Conservation (phyloP, 2,113 vertebrate genomes). For the Limanda limanda region DNA sequence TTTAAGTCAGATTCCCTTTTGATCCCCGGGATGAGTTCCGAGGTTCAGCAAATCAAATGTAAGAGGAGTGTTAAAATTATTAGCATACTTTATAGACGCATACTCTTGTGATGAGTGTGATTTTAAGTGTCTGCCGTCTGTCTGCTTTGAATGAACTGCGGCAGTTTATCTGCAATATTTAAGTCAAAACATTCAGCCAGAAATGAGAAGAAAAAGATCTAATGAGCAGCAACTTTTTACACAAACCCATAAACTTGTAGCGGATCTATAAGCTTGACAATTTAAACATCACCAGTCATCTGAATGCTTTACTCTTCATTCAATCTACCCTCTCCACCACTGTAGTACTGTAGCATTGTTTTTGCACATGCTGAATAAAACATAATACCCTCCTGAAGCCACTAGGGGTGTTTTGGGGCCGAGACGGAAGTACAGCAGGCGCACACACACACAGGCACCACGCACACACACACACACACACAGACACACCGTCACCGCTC, state of each 20-base stretch:
- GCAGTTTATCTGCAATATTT: neutral
- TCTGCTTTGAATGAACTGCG: slow-evolving; percentile 6
- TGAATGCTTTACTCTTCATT: slow-evolving; percentile 13
- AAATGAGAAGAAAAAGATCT: slow-evolving; percentile 9
- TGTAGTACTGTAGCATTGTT: neutral
- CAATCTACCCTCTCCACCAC: neutral
- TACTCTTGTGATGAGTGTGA: neutral
- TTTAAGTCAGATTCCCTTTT: slow-evolving; percentile 44
- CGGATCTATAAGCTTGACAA: neutral
- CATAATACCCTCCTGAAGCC: slow-evolving; percentile 30
- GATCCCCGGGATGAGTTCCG: slow-evolving; percentile 31
- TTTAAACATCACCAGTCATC: slow-evolving; percentile 14
- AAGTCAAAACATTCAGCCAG: neutral
- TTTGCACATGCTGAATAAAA: slow-evolving; percentile 41
- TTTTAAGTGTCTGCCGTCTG: slow-evolving; percentile 1
- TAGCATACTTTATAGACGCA: neutral
- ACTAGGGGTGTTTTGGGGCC: slow-evolving; percentile 44
- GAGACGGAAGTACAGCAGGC: slow-evolving; percentile 20
- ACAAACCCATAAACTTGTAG: neutral
- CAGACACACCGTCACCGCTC: slow-evolving; percentile 30
- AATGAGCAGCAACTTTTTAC: neutral
- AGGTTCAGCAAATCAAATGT: slow-evolving; percentile 6
- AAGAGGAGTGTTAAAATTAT: neutral
- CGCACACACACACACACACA: neutral
- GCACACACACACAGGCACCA: slow-evolving; percentile 5